Conservation (phyloP, 2,888 invertebrate genomes). For the Mayetiola destructor region DNA sequence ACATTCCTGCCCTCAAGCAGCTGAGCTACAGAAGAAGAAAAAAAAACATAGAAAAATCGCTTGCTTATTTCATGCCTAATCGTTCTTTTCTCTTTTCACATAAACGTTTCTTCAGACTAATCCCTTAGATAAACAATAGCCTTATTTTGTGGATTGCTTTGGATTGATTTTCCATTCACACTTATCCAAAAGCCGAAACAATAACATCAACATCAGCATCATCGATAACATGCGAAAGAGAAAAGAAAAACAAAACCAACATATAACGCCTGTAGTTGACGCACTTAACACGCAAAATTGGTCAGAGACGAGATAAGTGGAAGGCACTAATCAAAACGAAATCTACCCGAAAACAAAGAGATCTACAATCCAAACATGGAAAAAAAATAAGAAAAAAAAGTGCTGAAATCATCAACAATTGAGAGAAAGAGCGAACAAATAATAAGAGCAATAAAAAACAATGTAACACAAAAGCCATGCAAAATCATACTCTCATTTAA, state of each 20-base stretch:
- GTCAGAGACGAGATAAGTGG: background rate
- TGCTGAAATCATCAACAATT: slow-evolving; percentile 1
- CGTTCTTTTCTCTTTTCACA: background rate
- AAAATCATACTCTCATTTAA: no score
- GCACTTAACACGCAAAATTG: background rate
- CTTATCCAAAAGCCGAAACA: background rate
- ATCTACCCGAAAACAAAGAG: background rate
- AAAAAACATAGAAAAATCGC: background rate
- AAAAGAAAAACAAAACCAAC: background rate
- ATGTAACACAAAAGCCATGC: slow-evolving; percentile 1
- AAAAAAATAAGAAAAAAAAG: no score
- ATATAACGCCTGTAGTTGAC: background rate
- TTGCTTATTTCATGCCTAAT: slow-evolving; percentile 3
- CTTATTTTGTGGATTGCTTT: background rate
- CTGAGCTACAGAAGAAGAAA: background rate
- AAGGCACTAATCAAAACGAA: background rate
- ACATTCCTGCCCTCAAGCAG: no score
- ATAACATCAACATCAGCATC: no score
- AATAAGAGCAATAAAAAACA: background rate
- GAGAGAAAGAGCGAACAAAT: background rate
- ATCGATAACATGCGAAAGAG: no score
- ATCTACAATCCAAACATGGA: no score
- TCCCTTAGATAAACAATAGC: background rate
- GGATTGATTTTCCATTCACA: background rate
- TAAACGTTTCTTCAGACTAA: background rate